Percentiles rank a stretch among this genome's conserved stretches.
Conservation (phyloP, 2,888 invertebrate species). For the Deroplatys truncata region DNA sequence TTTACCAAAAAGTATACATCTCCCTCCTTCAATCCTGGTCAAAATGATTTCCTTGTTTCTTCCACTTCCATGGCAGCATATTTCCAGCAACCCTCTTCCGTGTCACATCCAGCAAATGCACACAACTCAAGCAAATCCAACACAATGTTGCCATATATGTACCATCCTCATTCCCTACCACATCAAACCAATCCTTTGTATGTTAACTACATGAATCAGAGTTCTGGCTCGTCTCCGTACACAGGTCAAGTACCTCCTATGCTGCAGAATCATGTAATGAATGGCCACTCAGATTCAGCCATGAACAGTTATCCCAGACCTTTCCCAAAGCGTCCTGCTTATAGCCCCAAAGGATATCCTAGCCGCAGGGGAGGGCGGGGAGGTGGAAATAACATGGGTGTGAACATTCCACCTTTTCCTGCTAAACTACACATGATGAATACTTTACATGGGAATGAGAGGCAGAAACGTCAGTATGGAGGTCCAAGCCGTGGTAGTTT, state of each 20-base stretch:
- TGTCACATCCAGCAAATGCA: neutral
- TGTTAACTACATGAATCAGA: neutral
- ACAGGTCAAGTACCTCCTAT: neutral
- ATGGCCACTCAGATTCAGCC: neutral
- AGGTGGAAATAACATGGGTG: neutral
- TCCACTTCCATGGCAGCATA: neutral
- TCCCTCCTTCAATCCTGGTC: neutral
- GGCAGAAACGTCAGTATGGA: neutral
- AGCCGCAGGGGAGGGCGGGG: neutral
- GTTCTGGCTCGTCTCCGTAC: neutral
- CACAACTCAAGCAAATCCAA: neutral
- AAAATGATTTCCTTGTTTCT: neutral
- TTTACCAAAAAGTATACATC: neutral
- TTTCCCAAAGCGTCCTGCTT: neutral
- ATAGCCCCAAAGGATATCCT: neutral
- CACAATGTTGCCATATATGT: neutral
- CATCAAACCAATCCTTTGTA: neutral
- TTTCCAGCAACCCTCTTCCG: neutral
- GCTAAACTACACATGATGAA: constrained; percentile 9
- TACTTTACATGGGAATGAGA: neutral
- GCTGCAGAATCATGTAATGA: neutral
- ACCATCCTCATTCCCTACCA: neutral
- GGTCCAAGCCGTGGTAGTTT: neutral
- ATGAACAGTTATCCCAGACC: neutral
- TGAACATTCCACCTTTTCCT: constrained; percentile 9